phyloP scores from a whole-genome alignment of 2,888 invertebrate genomes.

The Meiosimyza platycephala region DNA sequence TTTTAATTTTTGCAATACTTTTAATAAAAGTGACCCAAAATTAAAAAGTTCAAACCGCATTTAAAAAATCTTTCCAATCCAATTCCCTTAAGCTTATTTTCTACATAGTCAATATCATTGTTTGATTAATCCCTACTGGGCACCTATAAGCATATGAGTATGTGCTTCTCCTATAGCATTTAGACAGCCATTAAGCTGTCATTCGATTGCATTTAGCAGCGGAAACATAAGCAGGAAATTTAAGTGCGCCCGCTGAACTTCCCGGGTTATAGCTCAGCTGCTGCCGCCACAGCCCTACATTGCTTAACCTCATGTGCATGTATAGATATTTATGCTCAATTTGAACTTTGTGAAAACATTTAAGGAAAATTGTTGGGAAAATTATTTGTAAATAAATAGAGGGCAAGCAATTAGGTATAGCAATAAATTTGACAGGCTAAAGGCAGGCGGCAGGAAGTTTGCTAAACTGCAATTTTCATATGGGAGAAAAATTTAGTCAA shows the following conservation, averaged over 20 bases:
- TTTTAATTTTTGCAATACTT: no score
- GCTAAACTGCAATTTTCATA: no score
- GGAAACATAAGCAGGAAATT: slow-evolving; percentile 28
- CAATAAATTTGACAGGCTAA: slow-evolving; percentile 14
- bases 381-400: slow-evolving; percentile 7
- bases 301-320: neutral
- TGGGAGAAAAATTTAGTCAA: no score
- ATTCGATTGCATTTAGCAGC: slow-evolving; percentile 43
- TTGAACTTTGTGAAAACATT: slow-evolving; percentile 18
- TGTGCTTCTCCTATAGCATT: slow-evolving; percentile 21
- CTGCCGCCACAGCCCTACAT: no score
- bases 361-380: slow-evolving; percentile 19
- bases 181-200: slow-evolving; percentile 45
- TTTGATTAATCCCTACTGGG: no score
- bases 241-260: neutral
- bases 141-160: neutral
- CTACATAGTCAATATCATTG: no score
- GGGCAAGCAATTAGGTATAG: slow-evolving; percentile 1
- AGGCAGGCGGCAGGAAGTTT: no score
- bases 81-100: no score
- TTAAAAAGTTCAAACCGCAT: no score
- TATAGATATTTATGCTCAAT: slow-evolving; percentile 16
- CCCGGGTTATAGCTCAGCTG: neutral
- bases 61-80: no score
- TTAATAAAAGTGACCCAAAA: no score